A percentile compares a stretch with the other conserved stretches of the same genome.
These are phyloP conservation scores for Leptodirus hochenwartii DNA, from an alignment of 2,888 invertebrate species.

Conservation along the genomic window DNA sequence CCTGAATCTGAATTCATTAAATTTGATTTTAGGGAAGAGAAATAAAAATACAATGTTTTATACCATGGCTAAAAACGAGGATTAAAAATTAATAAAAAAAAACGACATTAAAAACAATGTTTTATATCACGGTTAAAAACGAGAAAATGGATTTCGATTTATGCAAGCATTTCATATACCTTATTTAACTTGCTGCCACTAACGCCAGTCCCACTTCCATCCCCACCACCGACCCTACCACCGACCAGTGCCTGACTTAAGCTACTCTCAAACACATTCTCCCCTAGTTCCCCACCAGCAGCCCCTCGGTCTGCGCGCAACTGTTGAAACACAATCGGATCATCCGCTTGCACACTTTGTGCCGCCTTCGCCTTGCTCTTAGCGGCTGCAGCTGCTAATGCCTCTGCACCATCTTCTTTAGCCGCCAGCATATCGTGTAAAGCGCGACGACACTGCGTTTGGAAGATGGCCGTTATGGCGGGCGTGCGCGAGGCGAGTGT, in stretches of 20 bases:
- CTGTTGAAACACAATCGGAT: conserved; percentile 69
- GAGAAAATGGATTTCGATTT: conserved; percentile 23
- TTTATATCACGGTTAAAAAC: not conserved
- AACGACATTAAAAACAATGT: too few relatives aligned
- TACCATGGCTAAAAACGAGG: not conserved
- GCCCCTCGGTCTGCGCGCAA: conserved; percentile 43
- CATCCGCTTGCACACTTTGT: conserved; percentile 62
- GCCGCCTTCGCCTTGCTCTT: conserved; percentile 42
- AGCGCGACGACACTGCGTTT: conserved; percentile 53
- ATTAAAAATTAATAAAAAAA: too few relatives aligned
- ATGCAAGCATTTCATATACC: conserved; percentile 24
- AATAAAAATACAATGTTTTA: not conserved
- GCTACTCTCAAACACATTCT: conserved; percentile 88
- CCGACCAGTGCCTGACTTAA: conserved; percentile 78
- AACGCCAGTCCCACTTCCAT: not conserved
- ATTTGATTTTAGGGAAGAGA: conserved; percentile 2
- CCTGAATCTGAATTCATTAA: not conserved
- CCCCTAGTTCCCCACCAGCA: conserved; percentile 33
- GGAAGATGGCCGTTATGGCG: conserved; percentile 52
- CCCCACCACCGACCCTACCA: conserved; percentile 20
- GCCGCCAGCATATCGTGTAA: conserved; percentile 69
- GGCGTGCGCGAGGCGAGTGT: conserved; percentile 52
- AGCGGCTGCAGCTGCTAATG: conserved; percentile 37
- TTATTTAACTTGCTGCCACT: conserved; percentile 39
- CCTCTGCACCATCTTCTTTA: conserved; percentile 57